These are phyloP conservation scores for Drosophila littoralis DNA, from an alignment of 1,140 invertebrate species.

Conservation along the genomic window DNA sequence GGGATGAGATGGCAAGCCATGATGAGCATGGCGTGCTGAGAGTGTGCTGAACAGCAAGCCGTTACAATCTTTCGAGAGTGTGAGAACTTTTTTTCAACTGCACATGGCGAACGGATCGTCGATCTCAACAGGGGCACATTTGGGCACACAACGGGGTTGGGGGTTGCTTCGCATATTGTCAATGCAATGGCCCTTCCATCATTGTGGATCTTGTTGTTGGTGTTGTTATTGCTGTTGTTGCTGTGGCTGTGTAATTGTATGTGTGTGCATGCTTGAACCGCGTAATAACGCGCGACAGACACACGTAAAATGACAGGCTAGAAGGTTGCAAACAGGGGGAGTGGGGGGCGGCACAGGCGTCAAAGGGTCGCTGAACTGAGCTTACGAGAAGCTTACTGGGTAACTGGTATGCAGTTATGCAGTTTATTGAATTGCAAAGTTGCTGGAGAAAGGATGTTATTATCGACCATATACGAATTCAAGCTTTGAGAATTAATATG, in stretches of 20 bases:
- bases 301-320: constrained; percentile 50
- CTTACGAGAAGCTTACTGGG: too few relatives aligned
- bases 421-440: constrained; percentile 3
- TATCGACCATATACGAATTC: not conserved
- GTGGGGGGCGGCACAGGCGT: constrained; percentile 38
- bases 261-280: constrained; percentile 74
- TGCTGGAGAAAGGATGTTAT: constrained; percentile 1
- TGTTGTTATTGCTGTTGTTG: constrained; percentile 22
- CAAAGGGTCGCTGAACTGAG: not conserved
- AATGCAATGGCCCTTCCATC: constrained; percentile 58
- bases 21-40: constrained; percentile 65
- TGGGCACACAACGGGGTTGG: constrained; percentile 63
- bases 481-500: not conserved
- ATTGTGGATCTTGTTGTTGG: constrained; percentile 31
- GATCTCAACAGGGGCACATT: constrained; percentile 60
- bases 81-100: constrained; percentile 77
- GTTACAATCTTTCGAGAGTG: constrained; percentile 76
- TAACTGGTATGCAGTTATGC: not conserved
- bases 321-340: constrained; percentile 23
- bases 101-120: constrained; percentile 61
- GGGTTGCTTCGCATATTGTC: constrained; percentile 65
- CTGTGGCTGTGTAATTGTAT: constrained; percentile 71
- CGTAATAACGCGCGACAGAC: constrained; percentile 64
- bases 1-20: constrained; percentile 21
- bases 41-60: constrained; percentile 74